These are phyloP conservation scores for Halisarca cf. caerulea DNA, from an alignment of 37 sponge, comb jelly and placozoan genomes.

Conservation along the genomic window DNA sequence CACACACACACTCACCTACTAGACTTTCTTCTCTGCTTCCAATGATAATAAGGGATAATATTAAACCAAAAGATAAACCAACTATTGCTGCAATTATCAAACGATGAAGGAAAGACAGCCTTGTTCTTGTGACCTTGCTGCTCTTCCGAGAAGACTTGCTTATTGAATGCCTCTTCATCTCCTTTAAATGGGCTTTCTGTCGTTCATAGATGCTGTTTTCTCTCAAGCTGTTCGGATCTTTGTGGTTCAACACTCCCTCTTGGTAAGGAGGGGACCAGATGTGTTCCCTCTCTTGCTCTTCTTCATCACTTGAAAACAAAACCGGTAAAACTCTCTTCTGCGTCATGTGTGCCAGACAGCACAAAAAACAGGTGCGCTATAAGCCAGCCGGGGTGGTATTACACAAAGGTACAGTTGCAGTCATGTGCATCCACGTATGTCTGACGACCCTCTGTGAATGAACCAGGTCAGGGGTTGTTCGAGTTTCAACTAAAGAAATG, in stretches of 20 bases:
- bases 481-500: too few relatives aligned
- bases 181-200: neutral
- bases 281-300: neutral
- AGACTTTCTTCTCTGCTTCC: neutral
- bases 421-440: too few relatives aligned
- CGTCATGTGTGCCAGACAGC: neutral
- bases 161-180: neutral
- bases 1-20: neutral
- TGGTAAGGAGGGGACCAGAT: neutral
- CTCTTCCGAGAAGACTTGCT: neutral
- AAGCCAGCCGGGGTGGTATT: too few relatives aligned
- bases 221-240: neutral
- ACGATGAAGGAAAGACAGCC: neutral
- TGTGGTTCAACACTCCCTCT: neutral
- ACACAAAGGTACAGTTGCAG: too few relatives aligned
- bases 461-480: too few relatives aligned
- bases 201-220: neutral
- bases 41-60: neutral
- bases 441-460: too few relatives aligned
- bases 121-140: neutral
- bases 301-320: constrained; percentile 17
- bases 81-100: neutral
- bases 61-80: neutral
- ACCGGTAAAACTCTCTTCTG: neutral
- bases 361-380: neutral